A percentile compares a stretch with the other conserved stretches of the same genome.
These are phyloP conservation scores for Chaunax sp. DNA, from an alignment of 2,797 vertebrate species.

Conservation along the genomic window DNA sequence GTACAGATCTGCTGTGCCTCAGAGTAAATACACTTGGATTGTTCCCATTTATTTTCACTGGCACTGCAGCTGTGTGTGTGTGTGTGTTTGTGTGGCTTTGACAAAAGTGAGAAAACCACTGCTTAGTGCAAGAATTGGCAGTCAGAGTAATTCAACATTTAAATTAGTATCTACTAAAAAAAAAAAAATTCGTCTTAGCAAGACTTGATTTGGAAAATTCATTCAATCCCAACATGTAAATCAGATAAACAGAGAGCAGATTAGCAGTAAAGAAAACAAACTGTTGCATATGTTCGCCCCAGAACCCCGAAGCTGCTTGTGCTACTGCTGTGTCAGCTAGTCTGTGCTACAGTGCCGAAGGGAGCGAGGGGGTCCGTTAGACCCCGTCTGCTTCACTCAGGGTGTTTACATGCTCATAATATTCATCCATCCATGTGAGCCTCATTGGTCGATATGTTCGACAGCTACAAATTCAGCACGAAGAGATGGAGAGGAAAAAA, in stretches of 20 bases:
- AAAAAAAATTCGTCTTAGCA: conserved; percentile 33
- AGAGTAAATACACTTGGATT: background rate
- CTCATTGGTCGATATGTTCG: background rate
- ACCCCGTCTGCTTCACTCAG: background rate
- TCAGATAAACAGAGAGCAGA: conserved; percentile 13
- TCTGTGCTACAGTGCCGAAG: conserved; percentile 28
- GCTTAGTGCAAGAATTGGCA: conserved; percentile 56
- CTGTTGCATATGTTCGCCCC: conserved; percentile 45
- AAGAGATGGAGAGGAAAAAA: background rate
- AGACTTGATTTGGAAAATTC: conserved; percentile 23
- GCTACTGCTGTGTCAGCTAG: conserved; percentile 21
- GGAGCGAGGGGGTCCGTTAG: background rate
- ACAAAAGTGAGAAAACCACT: conserved; percentile 14
- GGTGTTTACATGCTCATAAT: conserved; percentile 29
- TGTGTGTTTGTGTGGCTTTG: conserved; percentile 14
- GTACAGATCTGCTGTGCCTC: background rate
- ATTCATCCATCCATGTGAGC: background rate
- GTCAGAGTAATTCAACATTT: conserved; percentile 28
- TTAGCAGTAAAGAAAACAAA: background rate
- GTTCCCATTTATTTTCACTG: conserved; percentile 23
- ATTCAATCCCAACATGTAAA: conserved; percentile 19
- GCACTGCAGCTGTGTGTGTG: conserved; percentile 38
- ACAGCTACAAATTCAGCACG: background rate
- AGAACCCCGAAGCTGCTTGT: conserved; percentile 33
- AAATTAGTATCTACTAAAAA: no score